A percentile compares a stretch with the other conserved stretches of the same genome.
Conservation (phyloP, 1,140 invertebrate species). For the Brachionus calyciflorus region DNA sequence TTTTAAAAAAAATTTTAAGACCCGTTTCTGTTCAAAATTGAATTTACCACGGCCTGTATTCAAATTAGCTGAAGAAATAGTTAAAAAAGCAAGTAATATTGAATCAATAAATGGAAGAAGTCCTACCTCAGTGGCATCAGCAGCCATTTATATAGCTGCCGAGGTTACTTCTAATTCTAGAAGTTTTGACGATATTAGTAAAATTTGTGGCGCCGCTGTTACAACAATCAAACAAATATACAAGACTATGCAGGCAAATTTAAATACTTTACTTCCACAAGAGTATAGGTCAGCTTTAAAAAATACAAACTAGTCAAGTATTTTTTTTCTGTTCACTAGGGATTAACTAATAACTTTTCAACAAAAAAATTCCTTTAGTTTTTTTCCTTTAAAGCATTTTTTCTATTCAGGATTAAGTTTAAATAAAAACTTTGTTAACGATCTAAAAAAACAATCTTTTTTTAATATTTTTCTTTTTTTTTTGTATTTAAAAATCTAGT, state of each 20-base stretch:
- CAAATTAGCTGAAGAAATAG: constrained; percentile 93
- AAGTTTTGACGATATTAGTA: constrained; percentile 77
- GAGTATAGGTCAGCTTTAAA: background rate
- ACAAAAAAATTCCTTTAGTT: no score
- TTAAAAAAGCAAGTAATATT: constrained; percentile 88
- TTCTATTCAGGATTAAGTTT: no score
- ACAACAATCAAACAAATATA: constrained; percentile 97
- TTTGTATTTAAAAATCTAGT: no score
- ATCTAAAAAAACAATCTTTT: no score
- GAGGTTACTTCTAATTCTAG: constrained; percentile 69
- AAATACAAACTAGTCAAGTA: background rate
- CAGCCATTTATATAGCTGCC: constrained; percentile 99
- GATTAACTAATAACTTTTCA: no score
- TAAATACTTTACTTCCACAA: background rate
- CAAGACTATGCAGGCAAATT: constrained; percentile 73
- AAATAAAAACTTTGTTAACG: no score
- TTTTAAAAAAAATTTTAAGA: no score
- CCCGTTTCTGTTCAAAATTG: constrained; percentile 66
- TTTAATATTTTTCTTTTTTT: no score
- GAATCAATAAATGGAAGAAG: constrained; percentile 96
- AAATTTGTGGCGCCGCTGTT: constrained; percentile 96
- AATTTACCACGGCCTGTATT: constrained; percentile 84
- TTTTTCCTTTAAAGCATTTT: no score
- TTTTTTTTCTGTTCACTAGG: no score
- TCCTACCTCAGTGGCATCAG: constrained; percentile 96